Conservation (phyloP, 2,113 vertebrate species). For the Struthidea cinerea region DNA sequence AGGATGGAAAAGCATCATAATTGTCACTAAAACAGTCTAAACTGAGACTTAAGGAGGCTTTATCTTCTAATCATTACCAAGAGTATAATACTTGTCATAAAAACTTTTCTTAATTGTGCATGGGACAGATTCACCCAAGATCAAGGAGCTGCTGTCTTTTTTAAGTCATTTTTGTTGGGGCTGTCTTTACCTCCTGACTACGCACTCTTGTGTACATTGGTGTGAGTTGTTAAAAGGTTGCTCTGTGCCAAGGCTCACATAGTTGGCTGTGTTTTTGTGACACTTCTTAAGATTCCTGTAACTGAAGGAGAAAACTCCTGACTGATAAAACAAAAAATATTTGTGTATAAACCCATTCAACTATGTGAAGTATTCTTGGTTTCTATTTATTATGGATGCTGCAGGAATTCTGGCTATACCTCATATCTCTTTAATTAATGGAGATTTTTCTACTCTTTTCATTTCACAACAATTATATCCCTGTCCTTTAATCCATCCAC, state of each 20-base stretch:
- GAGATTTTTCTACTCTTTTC: neutral
- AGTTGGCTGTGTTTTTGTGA: neutral
- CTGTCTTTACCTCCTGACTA: neutral
- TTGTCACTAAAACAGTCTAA: neutral
- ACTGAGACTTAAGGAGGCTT: neutral
- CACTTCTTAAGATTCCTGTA: neutral
- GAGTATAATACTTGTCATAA: neutral
- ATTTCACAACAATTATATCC: neutral
- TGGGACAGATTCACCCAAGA: neutral
- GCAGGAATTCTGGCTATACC: neutral
- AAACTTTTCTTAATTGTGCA: neutral
- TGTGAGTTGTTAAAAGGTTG: neutral
- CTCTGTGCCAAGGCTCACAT: neutral
- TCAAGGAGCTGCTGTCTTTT: neutral
- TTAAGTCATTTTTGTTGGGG: neutral
- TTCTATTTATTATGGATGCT: neutral
- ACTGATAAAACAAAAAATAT: neutral
- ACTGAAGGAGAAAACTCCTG: neutral
- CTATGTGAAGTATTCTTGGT: neutral
- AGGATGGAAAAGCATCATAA: neutral
- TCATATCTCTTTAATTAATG: neutral
- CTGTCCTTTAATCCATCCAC: neutral
- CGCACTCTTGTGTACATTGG: rapidly evolving
- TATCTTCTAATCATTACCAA: neutral
- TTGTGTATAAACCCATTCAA: neutral